Evolutionary conservation across 2,888 invertebrate genomes (phyloP), one percentile per base, ranked within the genome.

Genomic region (Gryllus longicercus): DNA sequence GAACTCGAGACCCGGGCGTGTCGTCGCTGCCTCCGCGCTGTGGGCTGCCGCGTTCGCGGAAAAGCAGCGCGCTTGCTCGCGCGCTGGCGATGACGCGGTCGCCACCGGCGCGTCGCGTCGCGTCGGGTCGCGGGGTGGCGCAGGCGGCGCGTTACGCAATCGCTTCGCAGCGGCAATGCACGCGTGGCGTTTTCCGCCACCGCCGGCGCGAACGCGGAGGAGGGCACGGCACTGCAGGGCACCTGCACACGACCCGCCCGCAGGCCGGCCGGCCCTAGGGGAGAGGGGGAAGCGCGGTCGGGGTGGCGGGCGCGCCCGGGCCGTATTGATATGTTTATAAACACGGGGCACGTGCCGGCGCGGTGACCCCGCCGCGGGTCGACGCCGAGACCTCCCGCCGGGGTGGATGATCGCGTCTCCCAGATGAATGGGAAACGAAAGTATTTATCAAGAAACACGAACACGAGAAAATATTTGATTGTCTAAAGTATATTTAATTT

Each of bases 271-370:
- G 38, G 38, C 38, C 38, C 8, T 8, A 4, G 38, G 38, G 8
- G 38, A 38, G 38, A 38, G 38, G 38, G 5, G 38, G 38, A 0
- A 38, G 8, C 38, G 38, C 38, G 38, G 38, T 38, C 38, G 8
- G 38, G 38, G 38, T 38, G 38, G 38, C 38, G 38, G 38, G 38
- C 38, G 38, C 63, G 63, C n/a, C 63, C 63, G 63, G 63, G 11
- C 63, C 63, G 63, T 63, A 63, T 63, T 63, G 63, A 63, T 63
- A 63, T 63, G 63, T 63, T 63, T 63, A 63, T 63, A 63, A 63
- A 63, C 63, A 63, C 63, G 63, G 8, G 63, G 63, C 63, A 63
- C 63, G 63, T 63, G 63, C 63, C 63, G 16, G n/a, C 63, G 63
- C 63, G 63, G 63, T 38, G 38, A 38, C 38, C 38, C 38, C 38